Evolutionary conservation across 2,113 vertebrate species (phyloP), one percentile per base, ranked within the genome.

Genomic region (Bujurquina vittata): DNA sequence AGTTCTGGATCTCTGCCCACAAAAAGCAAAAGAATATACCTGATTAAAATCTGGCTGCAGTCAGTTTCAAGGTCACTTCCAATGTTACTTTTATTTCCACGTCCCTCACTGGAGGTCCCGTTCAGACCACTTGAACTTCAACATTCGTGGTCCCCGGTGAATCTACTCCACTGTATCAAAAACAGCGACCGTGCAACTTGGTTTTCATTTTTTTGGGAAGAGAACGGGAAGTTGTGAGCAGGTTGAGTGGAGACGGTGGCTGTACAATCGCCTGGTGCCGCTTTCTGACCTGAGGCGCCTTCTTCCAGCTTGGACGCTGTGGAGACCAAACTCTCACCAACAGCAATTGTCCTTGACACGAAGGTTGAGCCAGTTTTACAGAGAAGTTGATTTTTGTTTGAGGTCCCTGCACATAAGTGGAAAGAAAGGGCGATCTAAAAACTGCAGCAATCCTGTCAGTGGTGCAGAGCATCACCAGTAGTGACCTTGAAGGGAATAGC

Each of bases 11-110:
- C 2, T 4, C 18, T 33, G 67, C 46, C 46, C 67, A 54, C 54
- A 72, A 72, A 72, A 72, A 54, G 26, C 67, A 54, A 54, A 72
- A 5, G 43, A n/a, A 72, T 72, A 54, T 54, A 54, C 46, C 46
- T 72, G 67, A 72, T 54, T 33, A 72, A 72, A 72, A 72, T 72
- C 20, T 72, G 67, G 31, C 26, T n/a, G 46, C 46, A 46, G 76
- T 74, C 80, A 84, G 86, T 82, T 80, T 76, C 46, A 77, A 26
- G 40, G 46, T 26, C 61, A 65, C 43, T 33, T 31, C 6, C 0
- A 72, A 17, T 14, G 18, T 46, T 72, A 18, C 26, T 72, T 18
- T 46, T 54, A 54, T 72, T 54, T 54, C 54, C 46, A 33, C 67
- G 54, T 72, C 46, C 46, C 46, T 72, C 46, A 31, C 67, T 1